Base-by-base conservation (phyloP, 2,113 vertebrate species). In the Hypomesus transpacificus region DNA sequence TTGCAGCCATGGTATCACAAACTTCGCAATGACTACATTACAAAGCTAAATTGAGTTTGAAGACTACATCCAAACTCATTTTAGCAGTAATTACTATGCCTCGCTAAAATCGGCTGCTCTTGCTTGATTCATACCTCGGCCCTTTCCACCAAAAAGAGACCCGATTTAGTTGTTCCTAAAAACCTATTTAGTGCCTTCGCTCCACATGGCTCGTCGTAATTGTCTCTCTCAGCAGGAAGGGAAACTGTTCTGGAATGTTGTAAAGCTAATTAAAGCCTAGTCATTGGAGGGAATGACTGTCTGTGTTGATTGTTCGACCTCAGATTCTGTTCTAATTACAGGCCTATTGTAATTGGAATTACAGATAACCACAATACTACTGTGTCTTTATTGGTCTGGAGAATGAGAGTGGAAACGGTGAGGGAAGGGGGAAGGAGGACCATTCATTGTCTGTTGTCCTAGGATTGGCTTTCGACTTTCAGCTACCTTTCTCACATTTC, bases 311-410 rank as follows among this genome's bases (percentile, higher is more conserved):
- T 82, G 72, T 68, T 39, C 67, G 50, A 80, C 77, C 66, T 76
- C 64, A 68, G 74, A 78, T 78, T 86, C 74, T 73, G 54, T n/a
- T 78, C 65, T 79, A 87, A 87, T 85, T 85, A 82, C 64, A 66
- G 54, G 34, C 56, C 80, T 79, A 82, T 80, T 83, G 76, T 87
- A 89, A 89, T 85, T 88, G 77, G 78, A 89, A 82, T 80, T 74
- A 75, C 69, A 71, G 74, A 88, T 84, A 85, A 82, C 54, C 69
- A 78, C 62, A 22, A 22, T 21, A 53, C 69, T 77, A 71, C 53
- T 77, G 60, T 71, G 73, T 75, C 59, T 63, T 67, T 72, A 66
- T 64, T 77, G 60, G 64, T 63, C n/a, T 3, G 17, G 39, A 68
- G 57, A 13, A 64, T 56, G n/a, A 46, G 58, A 71, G 62, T 64